Base-by-base conservation (phyloP, 2,113 vertebrate species). In the Leucosticte australis region DNA sequence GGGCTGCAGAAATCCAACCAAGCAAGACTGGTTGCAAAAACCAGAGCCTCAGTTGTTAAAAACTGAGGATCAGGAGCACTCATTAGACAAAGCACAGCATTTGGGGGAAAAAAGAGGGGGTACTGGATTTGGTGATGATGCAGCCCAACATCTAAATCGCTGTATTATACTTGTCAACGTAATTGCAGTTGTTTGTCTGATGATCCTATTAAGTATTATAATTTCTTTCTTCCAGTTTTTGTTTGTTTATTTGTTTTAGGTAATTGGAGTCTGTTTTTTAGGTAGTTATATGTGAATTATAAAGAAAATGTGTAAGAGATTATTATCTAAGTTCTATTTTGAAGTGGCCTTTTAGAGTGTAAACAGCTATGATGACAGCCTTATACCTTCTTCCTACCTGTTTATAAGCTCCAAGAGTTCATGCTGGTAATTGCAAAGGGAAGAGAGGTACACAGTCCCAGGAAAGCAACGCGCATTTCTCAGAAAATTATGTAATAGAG, bases 181-280 rank as follows among this genome's bases (percentile, higher is more conserved):
- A 92, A 96, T 95, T 94, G 70, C 64, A 75, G 91, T 50, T 94
- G 74, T 84, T 95, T 97, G 70, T 77, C 87, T 96, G 93, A 95
- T 82, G 83, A 91, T 94, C 71, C 82, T 75, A 73, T 85, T 87
- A 95, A 89, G 31, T 75, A 50, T 87, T 70, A 53, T n/a, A 55
- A 57, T 94, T 84, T 90, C 14, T 83, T 87, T 59, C 77, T 67
- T 79, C 35, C 52, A 9, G 3, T 31, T 52, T 53, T 24, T 49
- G 67, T 75, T 60, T 95, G 42, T 76, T 82, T 41, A 15, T 94
- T 96, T 76, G 69, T 94, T 94, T 93, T 85, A 88, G 92, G 91
- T 92, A 84, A 94, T 95, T 55, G 22, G 42, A 86, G 33, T 57
- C 28, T 55, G 35, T 77, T 96, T 91, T 94, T 94, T 87, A 90